Evolutionary conservation across 1,140 invertebrate genomes (phyloP), one percentile per base, ranked within the genome.

Genomic region (Andrena cerasifolii): DNA sequence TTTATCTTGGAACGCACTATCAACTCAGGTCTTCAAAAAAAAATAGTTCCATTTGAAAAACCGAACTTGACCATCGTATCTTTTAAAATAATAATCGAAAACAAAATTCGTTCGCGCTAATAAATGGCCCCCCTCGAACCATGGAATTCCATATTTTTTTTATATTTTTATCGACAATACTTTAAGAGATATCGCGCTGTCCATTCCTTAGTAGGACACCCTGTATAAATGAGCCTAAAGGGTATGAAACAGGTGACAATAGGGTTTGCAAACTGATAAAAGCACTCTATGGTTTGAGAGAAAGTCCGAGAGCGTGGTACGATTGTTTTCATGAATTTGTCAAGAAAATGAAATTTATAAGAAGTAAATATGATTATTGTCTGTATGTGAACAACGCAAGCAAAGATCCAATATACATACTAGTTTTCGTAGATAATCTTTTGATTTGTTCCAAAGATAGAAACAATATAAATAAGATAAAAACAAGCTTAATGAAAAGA

Each of bases 241-340:
- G 75, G n/a, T 78, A 47, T 12, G 8, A 63, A 0, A 31, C 62
- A 10, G 31, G 54, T 2, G 51, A 56, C 24, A n/a, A 40, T 33
- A 62, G 14, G 47, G 49, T 71, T 0, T 78, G 2, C 31, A 78
- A 71, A n/a, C 5, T 71, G 2, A 1, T 0, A 3, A 78, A 78
- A 26, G 31, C 24, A 0, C 56, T 78, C 2, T 78, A 78, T 26
- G 75, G 58, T 18, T 26, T 78, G 3, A n/a, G 16, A 54, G 66
- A 78, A 56, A 63, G 67, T n/a, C 58, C 58, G 4, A 49, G 66
- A 24, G 47, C 45, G 16, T 49, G 45, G 45, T 49, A 49, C 12
- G 45, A n/a, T 3, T 49, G 45, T n/a, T 49, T 49, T 14, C 6
- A 49, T n/a, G 12, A 49, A 49, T 49, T 49, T 49, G 16, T 49